Conservation (phyloP, 1,140 invertebrate genomes). For the Oedothorax gibbosus region DNA sequence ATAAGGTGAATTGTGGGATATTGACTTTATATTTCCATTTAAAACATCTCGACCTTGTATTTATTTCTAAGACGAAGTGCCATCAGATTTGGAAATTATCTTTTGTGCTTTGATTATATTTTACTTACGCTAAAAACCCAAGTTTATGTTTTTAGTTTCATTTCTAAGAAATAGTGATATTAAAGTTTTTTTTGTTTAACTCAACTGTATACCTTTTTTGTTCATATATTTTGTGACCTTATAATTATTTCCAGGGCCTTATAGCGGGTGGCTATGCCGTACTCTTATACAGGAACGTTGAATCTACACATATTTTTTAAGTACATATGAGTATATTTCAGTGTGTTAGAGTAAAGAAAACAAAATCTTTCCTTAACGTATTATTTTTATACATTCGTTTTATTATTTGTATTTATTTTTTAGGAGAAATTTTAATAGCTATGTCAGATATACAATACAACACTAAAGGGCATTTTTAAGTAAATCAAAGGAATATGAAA, state of each 20-base stretch:
- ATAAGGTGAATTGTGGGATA: background rate
- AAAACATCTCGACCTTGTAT: background rate
- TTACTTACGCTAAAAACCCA: background rate
- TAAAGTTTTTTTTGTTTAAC: constrained; percentile 2
- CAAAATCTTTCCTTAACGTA: too few relatives aligned
- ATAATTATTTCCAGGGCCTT: background rate
- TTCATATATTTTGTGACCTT: background rate
- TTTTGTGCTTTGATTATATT: constrained; percentile 8
- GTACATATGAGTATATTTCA: too few relatives aligned
- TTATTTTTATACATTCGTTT: too few relatives aligned
- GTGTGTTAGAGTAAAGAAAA: too few relatives aligned
- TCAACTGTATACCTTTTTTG: background rate
- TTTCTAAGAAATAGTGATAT: background rate
- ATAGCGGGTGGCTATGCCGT: background rate
- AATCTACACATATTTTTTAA: too few relatives aligned
- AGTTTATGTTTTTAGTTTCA: constrained; percentile 11
- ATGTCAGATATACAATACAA: too few relatives aligned
- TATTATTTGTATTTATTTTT: too few relatives aligned
- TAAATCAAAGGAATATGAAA: too few relatives aligned
- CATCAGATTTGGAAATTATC: background rate
- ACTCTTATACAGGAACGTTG: too few relatives aligned
- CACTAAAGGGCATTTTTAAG: too few relatives aligned
- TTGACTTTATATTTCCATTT: constrained; percentile 6
- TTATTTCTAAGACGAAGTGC: background rate
- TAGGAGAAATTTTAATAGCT: too few relatives aligned